phyloP scores from a whole-genome alignment of 2,888 invertebrate genomes.

The Agrochola lychnidis region DNA sequence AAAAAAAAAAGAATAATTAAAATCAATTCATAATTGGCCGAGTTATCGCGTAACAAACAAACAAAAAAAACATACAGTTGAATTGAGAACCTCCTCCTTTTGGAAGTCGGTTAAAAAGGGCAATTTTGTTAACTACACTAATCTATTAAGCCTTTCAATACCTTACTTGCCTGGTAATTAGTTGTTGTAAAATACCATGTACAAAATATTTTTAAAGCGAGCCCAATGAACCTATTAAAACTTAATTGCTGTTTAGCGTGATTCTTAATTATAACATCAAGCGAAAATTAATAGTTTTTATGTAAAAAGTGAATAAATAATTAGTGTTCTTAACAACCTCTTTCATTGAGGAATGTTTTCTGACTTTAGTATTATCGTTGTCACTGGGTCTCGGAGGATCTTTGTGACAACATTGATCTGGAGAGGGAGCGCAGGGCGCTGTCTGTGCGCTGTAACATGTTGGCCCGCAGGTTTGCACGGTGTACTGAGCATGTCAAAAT shows the following conservation, averaged over 20 bases:
- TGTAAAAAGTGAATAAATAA: slow-evolving; percentile 35
- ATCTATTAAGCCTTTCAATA: slow-evolving; percentile 7
- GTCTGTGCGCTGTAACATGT: too few relatives aligned
- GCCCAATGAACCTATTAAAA: not conserved
- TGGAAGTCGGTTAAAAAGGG: too few relatives aligned
- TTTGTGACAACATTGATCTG: too few relatives aligned
- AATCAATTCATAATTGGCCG: too few relatives aligned
- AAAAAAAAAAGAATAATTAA: too few relatives aligned
- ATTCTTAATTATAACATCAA: slow-evolving; percentile 38
- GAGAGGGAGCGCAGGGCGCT: too few relatives aligned
- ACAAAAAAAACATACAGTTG: too few relatives aligned
- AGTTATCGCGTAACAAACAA: too few relatives aligned
- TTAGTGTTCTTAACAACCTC: not conserved
- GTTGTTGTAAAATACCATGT: not conserved
- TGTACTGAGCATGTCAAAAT: too few relatives aligned
- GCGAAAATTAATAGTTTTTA: slow-evolving; percentile 29
- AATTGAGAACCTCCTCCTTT: too few relatives aligned
- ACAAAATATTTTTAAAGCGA: not conserved
- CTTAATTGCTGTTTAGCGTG: slow-evolving; percentile 46
- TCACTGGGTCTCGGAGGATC: too few relatives aligned
- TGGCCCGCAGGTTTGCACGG: too few relatives aligned
- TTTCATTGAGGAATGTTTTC: not conserved
- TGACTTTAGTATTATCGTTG: not conserved
- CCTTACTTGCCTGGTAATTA: slow-evolving; percentile 10
- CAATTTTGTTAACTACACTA: not conserved